Base-by-base conservation (phyloP, 2,888 invertebrate genomes). In the Drosophila tanythrix region DNA sequence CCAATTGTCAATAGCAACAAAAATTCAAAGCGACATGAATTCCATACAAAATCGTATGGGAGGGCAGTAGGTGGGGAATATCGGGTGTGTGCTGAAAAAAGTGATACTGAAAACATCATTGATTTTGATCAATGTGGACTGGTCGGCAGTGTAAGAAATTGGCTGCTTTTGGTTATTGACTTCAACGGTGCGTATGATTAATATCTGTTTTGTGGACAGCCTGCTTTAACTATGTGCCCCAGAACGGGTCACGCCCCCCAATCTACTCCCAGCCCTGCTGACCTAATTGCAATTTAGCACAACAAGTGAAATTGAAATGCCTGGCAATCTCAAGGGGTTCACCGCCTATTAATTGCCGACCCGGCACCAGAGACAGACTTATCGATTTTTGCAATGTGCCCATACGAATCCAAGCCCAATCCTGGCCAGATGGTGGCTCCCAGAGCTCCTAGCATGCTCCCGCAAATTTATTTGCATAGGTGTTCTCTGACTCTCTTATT, bases 1-100 rank as follows among this genome's bases (percentile, higher is more conserved):
- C 64, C 85, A 74, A 85, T 82, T 85, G 85, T 85, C 85, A 84
- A 85, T 87, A 68, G 85, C 84, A 87, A 84, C 87, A 82, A 80
- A 75, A 72, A 69, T 85, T 75, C 83, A 81, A 81, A 83, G 82
- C 79, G 68, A 72, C 79, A 75, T 75, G 74, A 67, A 72, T 72
- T 70, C 58, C 48, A 70, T 67, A 67, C 61, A 46, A 78, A 74
- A 61, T 71, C 48, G 50, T 57, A 25, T 61, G 25, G 29, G 43
- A 35, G 27, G 31, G 31, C 21, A 8, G 15, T 13, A 46, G 38
- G 31, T 36, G 10, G 10, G 36, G 35, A 58, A 21, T 46, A 15
- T 46, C 1, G 8, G 21, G 46, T 7, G 21, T 21, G 21, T 46
- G 15, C 46, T 21, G 21, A 21, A 21, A 21, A 21, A 71, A 63